phyloP scores from a whole-genome alignment of 1,140 invertebrate species.

The Acromyrmex heyeri region DNA sequence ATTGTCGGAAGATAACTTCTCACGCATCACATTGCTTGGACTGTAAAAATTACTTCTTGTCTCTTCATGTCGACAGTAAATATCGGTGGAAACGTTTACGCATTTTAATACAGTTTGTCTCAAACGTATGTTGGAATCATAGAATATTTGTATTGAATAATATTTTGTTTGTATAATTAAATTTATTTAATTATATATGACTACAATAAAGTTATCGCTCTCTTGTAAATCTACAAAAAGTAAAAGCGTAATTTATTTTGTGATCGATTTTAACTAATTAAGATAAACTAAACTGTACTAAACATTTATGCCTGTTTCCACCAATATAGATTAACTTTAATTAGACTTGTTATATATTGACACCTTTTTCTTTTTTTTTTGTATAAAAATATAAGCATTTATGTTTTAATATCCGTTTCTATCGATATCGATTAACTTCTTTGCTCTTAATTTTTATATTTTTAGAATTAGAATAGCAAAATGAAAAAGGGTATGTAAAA shows the following conservation, averaged over 20 bases:
- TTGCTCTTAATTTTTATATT: no score
- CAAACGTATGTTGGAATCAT: not conserved
- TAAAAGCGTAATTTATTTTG: not conserved
- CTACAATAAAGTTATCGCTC: not conserved
- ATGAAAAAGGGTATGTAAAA: no score
- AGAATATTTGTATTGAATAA: slow-evolving; percentile 21
- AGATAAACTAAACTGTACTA: not conserved
- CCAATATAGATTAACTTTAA: no score
- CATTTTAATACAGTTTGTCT: not conserved
- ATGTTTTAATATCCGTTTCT: no score
- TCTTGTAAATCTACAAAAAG: not conserved
- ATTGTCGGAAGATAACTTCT: slow-evolving; percentile 53
- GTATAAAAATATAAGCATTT: no score
- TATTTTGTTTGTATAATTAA: not conserved
- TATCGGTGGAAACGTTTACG: slow-evolving; percentile 11
- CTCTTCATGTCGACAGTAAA: slow-evolving; percentile 27
- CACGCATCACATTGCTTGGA: slow-evolving; percentile 34
- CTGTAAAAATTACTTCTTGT: slow-evolving; percentile 38
- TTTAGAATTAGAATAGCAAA: no score
- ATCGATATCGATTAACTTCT: no score
- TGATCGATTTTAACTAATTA: not conserved
- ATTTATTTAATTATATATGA: slow-evolving; percentile 5
- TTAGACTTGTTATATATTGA: no score
- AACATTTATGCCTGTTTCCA: not conserved
- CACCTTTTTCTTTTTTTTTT: no score